Conservation (phyloP, 1,140 invertebrate species). For the Philotrypesis tridentata region DNA sequence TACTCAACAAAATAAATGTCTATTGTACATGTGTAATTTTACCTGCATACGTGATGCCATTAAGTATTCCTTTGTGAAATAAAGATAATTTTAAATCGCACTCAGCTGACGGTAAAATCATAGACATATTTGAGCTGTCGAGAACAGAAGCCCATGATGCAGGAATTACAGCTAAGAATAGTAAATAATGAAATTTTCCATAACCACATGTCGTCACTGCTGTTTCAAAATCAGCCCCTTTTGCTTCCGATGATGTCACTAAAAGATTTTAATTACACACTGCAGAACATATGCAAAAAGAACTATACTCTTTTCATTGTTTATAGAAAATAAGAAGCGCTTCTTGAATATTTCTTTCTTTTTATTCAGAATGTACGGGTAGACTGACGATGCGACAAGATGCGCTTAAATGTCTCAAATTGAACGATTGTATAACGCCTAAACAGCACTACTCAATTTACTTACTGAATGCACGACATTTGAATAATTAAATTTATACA, state of each 20-base stretch:
- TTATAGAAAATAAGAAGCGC: neutral
- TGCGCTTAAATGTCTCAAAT: neutral
- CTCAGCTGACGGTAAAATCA: conserved; percentile 81
- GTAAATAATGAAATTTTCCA: conserved; percentile 79
- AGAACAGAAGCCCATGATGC: conserved; percentile 79
- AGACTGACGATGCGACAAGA: neutral
- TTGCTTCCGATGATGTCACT: conserved; percentile 45
- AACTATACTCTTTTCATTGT: neutral
- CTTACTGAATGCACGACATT: neutral
- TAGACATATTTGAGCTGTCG: conserved; percentile 79
- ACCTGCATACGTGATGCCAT: conserved; percentile 81
- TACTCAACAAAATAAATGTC: conserved; percentile 35
- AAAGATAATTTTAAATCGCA: conserved; percentile 80
- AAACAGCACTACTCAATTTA: neutral
- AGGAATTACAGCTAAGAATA: conserved; percentile 78
- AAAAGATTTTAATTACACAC: too few relatives aligned
- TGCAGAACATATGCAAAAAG: too few relatives aligned
- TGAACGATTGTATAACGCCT: neutral
- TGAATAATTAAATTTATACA: too few relatives aligned
- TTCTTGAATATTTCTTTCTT: neutral
- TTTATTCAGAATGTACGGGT: neutral
- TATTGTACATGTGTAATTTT: conserved; percentile 45
- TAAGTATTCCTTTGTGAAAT: conserved; percentile 81
- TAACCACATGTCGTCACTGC: conserved; percentile 77
- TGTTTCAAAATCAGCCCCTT: conserved; percentile 77